phyloP scores from a whole-genome alignment of 2,888 invertebrate species.

The Eurois occulta region DNA sequence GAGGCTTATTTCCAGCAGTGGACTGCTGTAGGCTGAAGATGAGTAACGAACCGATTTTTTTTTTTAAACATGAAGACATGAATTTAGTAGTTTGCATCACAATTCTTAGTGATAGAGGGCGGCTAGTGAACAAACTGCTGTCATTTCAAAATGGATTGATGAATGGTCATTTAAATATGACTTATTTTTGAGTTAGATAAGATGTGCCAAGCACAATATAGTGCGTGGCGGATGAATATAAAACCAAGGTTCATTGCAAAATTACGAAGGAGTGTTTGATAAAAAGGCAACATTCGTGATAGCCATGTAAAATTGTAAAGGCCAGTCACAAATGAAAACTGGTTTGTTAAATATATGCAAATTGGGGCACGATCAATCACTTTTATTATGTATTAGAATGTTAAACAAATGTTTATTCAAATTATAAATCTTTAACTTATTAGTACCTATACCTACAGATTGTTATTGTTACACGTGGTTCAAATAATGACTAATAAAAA shows the following conservation, averaged over 20 bases:
- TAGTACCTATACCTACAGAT: neutral
- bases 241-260: conserved; percentile 39
- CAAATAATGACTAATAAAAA: neutral
- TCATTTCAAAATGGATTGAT: too few species aligned
- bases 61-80: too few species aligned
- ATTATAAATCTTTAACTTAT: conserved; percentile 1
- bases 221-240: conserved; percentile 13
- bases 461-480: neutral
- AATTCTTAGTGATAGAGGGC: too few species aligned
- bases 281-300: conserved; percentile 11
- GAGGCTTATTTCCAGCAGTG: neutral
- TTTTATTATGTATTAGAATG: conserved; percentile 7
- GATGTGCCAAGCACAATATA: neutral
- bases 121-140: too few species aligned
- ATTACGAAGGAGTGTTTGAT: conserved; percentile 13
- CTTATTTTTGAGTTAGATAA: neutral
- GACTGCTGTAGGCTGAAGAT: neutral
- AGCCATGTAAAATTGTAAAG: conserved; percentile 18
- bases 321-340: conserved; percentile 22
- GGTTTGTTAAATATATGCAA: conserved; percentile 23
- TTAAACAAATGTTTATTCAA: conserved; percentile 22
- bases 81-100: too few species aligned
- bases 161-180: too few species aligned
- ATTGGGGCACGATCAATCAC: neutral
- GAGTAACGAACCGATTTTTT: too few species aligned